Evolutionary conservation across 2,888 invertebrate species (phyloP).

Genomic region (Sphinx pinastri): DNA sequence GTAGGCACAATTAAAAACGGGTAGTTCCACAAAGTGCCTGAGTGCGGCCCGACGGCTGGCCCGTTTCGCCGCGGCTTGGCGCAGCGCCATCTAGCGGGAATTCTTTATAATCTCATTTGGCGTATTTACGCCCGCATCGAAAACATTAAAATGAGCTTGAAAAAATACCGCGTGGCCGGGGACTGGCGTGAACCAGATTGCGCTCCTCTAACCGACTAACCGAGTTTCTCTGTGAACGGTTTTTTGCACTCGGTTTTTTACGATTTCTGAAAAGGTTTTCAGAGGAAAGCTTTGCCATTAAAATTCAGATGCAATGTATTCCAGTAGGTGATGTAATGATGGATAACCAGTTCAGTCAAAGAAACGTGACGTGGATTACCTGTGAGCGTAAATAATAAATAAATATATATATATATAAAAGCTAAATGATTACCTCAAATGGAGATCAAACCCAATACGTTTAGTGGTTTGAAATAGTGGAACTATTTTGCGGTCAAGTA

Average conservation of each 20-base stretch:
- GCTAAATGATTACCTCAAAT: too few species aligned
- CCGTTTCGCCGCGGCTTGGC: slow-evolving; percentile 16
- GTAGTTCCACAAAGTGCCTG: neutral
- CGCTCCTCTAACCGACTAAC: slow-evolving; percentile 10
- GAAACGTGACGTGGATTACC: neutral
- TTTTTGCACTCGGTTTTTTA: slow-evolving; percentile 6
- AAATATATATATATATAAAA: too few species aligned
- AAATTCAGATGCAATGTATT: slow-evolving; percentile 5
- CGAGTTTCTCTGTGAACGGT: slow-evolving; percentile 2
- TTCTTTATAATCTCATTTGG: slow-evolving; percentile 32
- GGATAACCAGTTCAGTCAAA: neutral
- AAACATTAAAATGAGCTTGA: slow-evolving; percentile 28
- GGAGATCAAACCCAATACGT: too few species aligned
- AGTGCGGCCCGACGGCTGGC: neutral
- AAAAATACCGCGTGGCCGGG: slow-evolving; percentile 8
- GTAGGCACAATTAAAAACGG: too few species aligned
- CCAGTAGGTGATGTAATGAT: neutral
- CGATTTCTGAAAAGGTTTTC: neutral
- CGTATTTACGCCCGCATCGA: slow-evolving; percentile 28
- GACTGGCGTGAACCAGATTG: slow-evolving; percentile 23
- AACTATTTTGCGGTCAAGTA: too few species aligned
- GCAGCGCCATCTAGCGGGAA: slow-evolving; percentile 27
- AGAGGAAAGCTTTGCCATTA: neutral
- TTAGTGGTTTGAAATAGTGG: too few species aligned
- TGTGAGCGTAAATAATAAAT: neutral